Evolutionary conservation across 2,113 vertebrate genomes (phyloP).

Genomic region (Regulus satrapa): DNA sequence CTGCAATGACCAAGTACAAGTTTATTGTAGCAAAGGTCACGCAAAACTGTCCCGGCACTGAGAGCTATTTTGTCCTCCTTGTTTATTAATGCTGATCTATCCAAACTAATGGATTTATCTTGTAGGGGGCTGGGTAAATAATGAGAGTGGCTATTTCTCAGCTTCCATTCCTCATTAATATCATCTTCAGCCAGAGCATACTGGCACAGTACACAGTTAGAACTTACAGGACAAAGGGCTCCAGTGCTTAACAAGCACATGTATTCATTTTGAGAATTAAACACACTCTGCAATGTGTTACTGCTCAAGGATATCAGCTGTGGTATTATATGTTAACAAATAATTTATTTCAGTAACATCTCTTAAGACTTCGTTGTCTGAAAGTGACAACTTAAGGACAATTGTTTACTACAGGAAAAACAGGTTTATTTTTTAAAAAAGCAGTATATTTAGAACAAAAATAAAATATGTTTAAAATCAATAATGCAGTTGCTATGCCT

Average conservation of each 20-base stretch:
- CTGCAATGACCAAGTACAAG: background rate
- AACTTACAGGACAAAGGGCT: conserved; percentile 57
- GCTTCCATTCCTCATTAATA: conserved; percentile 70
- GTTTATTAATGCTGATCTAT: conserved; percentile 70
- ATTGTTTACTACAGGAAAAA: background rate
- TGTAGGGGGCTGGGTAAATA: conserved; percentile 59
- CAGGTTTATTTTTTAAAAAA: background rate
- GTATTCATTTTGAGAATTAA: background rate
- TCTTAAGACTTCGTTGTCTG: background rate
- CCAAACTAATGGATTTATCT: conserved; percentile 75
- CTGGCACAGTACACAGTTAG: background rate
- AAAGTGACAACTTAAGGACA: background rate
- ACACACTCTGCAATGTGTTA: background rate
- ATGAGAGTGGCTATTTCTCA: conserved; percentile 59
- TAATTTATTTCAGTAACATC: background rate
- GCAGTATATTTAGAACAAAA: background rate
- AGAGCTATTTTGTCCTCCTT: conserved; percentile 64
- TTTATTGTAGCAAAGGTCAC: background rate
- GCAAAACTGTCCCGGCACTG: conserved; percentile 50
- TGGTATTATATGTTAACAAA: background rate
- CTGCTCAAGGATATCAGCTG: background rate
- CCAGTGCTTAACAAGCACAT: background rate
- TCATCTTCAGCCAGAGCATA: conserved; percentile 33
- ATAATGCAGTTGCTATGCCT: background rate
- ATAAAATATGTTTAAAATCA: background rate